Base-by-base conservation (phyloP, 1,140 invertebrate genomes). In the Sinella curviseta region DNA sequence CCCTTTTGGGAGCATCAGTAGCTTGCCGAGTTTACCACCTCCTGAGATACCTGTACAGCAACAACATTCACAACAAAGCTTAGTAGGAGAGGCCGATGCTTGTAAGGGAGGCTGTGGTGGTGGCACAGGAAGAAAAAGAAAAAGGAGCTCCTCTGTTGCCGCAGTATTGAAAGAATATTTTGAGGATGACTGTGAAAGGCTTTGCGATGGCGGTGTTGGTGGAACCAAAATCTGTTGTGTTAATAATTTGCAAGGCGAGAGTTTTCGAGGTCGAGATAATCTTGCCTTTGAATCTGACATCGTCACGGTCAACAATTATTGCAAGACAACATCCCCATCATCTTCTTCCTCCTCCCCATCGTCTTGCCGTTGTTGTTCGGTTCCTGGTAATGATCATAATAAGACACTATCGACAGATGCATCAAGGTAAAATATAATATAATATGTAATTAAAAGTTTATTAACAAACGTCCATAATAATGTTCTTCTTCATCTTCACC, bases 241-340 rank as follows among this genome's bases (percentile, higher is more conserved):
- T 48, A 20, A 48, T 48, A 48, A 48, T 48, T 48, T 48, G 20
- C 39, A 48, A 48, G 39, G 39, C 20, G 39, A 48, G 8, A 20
- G 39, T 8, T 48, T 70, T 30, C 31, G 26, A 31, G 65, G 65
- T 33, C 12, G 24, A 31, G 65, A 70, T 33, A 70, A 70, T 70
- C 65, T 70, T 30, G 65, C 65, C 12, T 70, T 70, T 70, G 65
- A 70, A 33, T 30, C 65, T 31, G 65, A 70, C 24, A 33, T 70
- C 2, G 65, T 65, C 57, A 65, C 57, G 26, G 57, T 16, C 16
- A 65, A 65, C 14, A 26, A 26, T 65, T n/a, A 14, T 17, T 8
- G 8, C 20, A 48, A 48, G 20, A 48, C 39, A 48, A 48, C 39
- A 48, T 20, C 39, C 39, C 8, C 20, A 48, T 12, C 39, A 8